Conservation (phyloP, 2,797 vertebrate genomes). For the Periparus ater region DNA sequence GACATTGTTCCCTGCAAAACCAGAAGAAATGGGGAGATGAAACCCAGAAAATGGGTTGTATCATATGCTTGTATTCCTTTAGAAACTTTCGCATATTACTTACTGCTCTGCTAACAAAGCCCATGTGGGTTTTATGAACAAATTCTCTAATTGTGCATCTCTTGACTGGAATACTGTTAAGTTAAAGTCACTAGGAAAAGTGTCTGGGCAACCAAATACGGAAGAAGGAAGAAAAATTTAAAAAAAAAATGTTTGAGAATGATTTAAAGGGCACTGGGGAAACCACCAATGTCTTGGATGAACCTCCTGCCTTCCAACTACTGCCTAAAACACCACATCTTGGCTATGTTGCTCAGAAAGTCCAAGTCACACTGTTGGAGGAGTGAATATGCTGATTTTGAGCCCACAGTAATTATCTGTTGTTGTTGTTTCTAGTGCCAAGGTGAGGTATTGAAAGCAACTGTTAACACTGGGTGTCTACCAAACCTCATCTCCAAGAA, state of each 20-base stretch:
- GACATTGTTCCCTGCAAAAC: not conserved
- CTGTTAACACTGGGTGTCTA: conserved; percentile 86
- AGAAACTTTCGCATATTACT: not conserved
- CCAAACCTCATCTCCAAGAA: conserved; percentile 87
- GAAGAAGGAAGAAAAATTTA: not conserved
- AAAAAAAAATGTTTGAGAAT: not conserved
- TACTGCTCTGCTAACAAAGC: not conserved
- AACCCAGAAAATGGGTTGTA: not conserved
- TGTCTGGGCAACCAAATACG: not conserved
- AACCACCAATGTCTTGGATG: not conserved
- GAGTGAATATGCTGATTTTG: not conserved
- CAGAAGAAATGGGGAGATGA: not conserved
- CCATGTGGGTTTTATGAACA: not conserved
- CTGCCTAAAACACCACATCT: not conserved
- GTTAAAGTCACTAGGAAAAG: not conserved
- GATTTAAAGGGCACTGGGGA: not conserved
- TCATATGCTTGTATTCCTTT: not conserved
- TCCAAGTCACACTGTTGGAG: not conserved
- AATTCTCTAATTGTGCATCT: not conserved
- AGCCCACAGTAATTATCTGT: not conserved
- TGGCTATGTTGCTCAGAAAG: not conserved
- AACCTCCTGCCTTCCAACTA: not conserved
- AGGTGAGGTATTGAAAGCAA: conserved; percentile 82
- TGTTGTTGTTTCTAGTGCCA: conserved; percentile 78
- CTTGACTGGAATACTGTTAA: not conserved